These are phyloP conservation scores for Pipa parva DNA, from an alignment of 2,113 vertebrate species.

Conservation along the genomic window DNA sequence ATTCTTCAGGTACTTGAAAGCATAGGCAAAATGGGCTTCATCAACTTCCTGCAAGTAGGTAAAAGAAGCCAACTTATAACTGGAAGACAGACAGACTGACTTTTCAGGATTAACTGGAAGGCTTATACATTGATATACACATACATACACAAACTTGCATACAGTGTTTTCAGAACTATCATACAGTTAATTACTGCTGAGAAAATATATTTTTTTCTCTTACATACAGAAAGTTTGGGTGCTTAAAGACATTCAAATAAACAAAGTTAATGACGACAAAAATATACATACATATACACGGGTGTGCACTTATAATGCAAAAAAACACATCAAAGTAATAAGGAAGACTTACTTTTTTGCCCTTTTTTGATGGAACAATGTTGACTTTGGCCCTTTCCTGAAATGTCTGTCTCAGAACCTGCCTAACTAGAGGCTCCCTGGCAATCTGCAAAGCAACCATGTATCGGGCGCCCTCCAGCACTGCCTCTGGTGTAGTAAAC, in stretches of 20 bases:
- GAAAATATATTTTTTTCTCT: no score
- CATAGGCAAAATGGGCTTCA: conserved; percentile 91
- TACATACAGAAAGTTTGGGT: no score
- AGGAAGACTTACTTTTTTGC: conserved; percentile 79
- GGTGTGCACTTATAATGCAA: no score
- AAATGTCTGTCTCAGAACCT: conserved; percentile 94
- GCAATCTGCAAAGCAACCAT: conserved; percentile 98
- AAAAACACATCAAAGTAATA: no score
- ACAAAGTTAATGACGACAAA: no score
- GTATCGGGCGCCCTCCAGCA: conserved; percentile 93
- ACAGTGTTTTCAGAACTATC: no score
- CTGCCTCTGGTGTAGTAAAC: conserved; percentile 82
- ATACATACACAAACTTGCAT: no score
- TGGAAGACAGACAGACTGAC: no score
- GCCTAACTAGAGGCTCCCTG: conserved; percentile 90
- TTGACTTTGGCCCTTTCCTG: conserved; percentile 96
- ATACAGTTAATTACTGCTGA: no score
- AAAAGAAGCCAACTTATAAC: background rate
- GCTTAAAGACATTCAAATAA: no score
- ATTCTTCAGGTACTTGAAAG: conserved; percentile 97
- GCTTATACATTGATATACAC: no score
- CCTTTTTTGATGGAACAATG: conserved; percentile 92
- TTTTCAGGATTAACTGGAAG: no score
- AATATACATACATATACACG: background rate
- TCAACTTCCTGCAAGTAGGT: conserved; percentile 77